phyloP scores from a whole-genome alignment of 1,140 invertebrate species.

The Cephus cinctus region DNA sequence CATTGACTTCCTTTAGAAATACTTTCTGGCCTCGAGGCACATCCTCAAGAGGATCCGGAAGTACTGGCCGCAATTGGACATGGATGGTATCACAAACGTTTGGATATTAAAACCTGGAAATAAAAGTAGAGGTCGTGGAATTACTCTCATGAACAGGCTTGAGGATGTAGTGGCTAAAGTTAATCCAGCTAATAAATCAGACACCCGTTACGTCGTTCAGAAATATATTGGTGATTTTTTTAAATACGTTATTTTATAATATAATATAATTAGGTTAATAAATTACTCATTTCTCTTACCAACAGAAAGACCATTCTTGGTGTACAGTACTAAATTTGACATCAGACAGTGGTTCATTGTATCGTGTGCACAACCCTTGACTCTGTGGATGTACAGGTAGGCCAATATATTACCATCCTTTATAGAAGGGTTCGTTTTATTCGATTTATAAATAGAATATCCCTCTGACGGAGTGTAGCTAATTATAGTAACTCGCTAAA shows the following conservation, averaged over 20 bases:
- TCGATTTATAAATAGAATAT: no score
- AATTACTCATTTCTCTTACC: slow-evolving; percentile 10
- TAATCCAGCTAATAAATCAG: slow-evolving; percentile 61
- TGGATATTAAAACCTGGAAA: slow-evolving; percentile 97
- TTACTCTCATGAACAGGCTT: slow-evolving; percentile 81
- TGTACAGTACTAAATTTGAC: slow-evolving; percentile 92
- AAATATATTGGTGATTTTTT: slow-evolving; percentile 84
- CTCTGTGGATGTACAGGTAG: slow-evolving; percentile 91
- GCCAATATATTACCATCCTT: no score
- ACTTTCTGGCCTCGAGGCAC: slow-evolving; percentile 50
- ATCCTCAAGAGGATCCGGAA: slow-evolving; percentile 57
- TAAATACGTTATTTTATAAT: neutral
- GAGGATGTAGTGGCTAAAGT: slow-evolving; percentile 80
- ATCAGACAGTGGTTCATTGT: slow-evolving; percentile 93
- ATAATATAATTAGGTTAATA: slow-evolving; percentile 12
- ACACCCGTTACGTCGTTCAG: slow-evolving; percentile 87
- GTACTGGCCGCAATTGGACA: slow-evolving; percentile 78
- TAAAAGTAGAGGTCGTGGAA: slow-evolving; percentile 88
- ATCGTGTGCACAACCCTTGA: slow-evolving; percentile 84
- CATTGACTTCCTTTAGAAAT: slow-evolving; percentile 38
- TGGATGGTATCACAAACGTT: slow-evolving; percentile 83
- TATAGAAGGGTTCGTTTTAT: no score
- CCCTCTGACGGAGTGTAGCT: no score
- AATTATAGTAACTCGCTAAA: no score
- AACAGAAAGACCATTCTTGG: slow-evolving; percentile 78